Evolutionary conservation across 2,888 invertebrate species (phyloP).

Genomic region (Lasioglossum oenotherae): DNA sequence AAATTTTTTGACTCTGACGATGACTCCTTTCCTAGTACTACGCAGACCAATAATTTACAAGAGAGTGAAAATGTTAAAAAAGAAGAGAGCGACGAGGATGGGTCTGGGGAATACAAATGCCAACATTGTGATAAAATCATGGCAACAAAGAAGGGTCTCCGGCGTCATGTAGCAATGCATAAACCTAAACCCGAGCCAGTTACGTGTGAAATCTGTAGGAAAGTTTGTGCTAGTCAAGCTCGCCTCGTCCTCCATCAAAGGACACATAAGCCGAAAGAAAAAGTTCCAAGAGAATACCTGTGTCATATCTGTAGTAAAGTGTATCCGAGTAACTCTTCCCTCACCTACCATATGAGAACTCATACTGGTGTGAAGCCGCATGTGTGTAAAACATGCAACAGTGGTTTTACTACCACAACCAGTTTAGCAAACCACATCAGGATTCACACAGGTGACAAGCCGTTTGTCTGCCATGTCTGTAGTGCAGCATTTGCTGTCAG

Average conservation of each 20-base stretch:
- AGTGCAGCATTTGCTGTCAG: constrained; percentile 83
- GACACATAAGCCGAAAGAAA: constrained; percentile 83
- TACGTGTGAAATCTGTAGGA: constrained; percentile 82
- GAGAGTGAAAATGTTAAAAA: constrained; percentile 70
- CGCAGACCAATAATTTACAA: constrained; percentile 31
- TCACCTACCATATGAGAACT: constrained; percentile 83
- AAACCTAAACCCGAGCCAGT: constrained; percentile 83
- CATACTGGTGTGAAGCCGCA: constrained; percentile 83
- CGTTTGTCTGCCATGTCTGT: constrained; percentile 83
- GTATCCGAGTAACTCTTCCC: constrained; percentile 83
- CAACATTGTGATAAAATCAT: constrained; percentile 83
- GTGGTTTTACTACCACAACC: constrained; percentile 83
- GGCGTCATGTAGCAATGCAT: constrained; percentile 82
- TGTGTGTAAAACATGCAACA: constrained; percentile 83
- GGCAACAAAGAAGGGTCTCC: constrained; percentile 82
- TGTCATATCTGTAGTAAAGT: constrained; percentile 84
- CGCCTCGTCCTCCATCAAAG: constrained; percentile 81
- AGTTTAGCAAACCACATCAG: constrained; percentile 82
- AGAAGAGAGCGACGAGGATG: constrained; percentile 75
- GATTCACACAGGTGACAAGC: constrained; percentile 83
- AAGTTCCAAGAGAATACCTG: constrained; percentile 81
- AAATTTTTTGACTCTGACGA: constrained; percentile 82
- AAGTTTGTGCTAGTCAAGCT: constrained; percentile 82
- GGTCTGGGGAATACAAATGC: constrained; percentile 81
- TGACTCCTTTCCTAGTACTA: constrained; percentile 70